These are phyloP conservation scores for Zophobas atratus DNA, from an alignment of 1,140 invertebrate species.

Conservation along the genomic window DNA sequence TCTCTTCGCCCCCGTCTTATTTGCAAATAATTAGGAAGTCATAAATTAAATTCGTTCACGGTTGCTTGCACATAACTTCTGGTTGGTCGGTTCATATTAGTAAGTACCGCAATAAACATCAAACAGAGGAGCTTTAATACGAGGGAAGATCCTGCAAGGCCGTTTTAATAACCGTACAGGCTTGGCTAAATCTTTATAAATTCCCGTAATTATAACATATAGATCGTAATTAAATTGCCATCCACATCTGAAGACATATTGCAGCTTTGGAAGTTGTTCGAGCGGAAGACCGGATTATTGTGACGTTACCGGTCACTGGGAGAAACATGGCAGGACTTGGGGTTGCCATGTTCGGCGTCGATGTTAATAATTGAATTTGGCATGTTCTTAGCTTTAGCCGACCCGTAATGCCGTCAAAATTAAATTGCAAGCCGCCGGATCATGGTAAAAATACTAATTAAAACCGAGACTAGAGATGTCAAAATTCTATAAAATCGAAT, in stretches of 20 bases:
- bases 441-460: slow-evolving; percentile 12
- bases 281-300: slow-evolving; percentile 56
- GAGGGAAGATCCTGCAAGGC: slow-evolving; percentile 49
- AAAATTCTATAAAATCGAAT: not conserved
- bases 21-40: slow-evolving; percentile 60
- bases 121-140: slow-evolving; percentile 58
- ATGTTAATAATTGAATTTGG: slow-evolving; percentile 40
- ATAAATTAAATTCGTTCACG: slow-evolving; percentile 54
- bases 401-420: slow-evolving; percentile 19
- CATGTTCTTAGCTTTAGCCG: slow-evolving; percentile 35
- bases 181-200: slow-evolving; percentile 66
- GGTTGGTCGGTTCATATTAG: slow-evolving; percentile 57
- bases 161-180: slow-evolving; percentile 64
- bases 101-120: slow-evolving; percentile 63
- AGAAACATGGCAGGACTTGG: slow-evolving; percentile 29
- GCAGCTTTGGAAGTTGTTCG: slow-evolving; percentile 62
- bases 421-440: slow-evolving; percentile 32
- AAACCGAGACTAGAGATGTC: not conserved
- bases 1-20: slow-evolving; percentile 51
- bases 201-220: slow-evolving; percentile 67
- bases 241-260: slow-evolving; percentile 64
- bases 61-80: slow-evolving; percentile 48
- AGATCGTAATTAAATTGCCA: slow-evolving; percentile 67
- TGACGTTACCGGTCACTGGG: slow-evolving; percentile 45
- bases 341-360: slow-evolving; percentile 11